phyloP scores from a whole-genome alignment of 2,888 invertebrate genomes.

The Caenorhabditis virilis region DNA sequence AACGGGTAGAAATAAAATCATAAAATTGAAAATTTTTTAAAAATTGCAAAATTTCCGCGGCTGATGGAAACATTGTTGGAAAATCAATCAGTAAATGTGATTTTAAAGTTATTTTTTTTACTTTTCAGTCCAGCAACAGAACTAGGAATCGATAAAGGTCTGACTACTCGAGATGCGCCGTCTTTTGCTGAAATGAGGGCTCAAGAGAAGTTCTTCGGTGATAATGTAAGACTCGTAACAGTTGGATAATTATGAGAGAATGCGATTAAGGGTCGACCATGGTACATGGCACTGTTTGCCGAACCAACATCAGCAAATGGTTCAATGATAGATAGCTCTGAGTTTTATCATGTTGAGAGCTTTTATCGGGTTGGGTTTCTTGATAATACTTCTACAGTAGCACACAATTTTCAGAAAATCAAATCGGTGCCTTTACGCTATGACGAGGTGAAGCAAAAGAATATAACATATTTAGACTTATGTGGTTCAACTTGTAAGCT shows the following conservation, averaged over 20 bases:
- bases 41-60: too few relatives aligned
- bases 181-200: conserved; percentile 40
- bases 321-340: conserved; percentile 22
- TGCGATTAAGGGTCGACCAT: conserved; percentile 48
- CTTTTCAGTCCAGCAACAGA: conserved; percentile 8
- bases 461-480: conserved; percentile 45
- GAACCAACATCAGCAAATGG: conserved; percentile 20
- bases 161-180: conserved; percentile 41
- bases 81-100: too few relatives aligned
- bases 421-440: conserved; percentile 15
- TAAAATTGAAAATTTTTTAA: too few relatives aligned
- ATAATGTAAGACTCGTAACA: conserved; percentile 34
- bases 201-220: conserved; percentile 48
- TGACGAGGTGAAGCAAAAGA: conserved; percentile 10
- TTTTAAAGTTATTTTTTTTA: not conserved
- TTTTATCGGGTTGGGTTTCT: conserved; percentile 36
- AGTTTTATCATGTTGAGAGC: conserved; percentile 39
- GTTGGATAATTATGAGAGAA: not conserved
- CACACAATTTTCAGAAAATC: conserved; percentile 16
- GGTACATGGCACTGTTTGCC: conserved; percentile 54
- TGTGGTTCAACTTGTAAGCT: conserved; percentile 49
- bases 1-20: too few relatives aligned
- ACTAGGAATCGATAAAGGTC: conserved; percentile 44
- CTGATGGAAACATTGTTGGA: too few relatives aligned
- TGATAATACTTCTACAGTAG: not conserved